Conservation (phyloP, 1,140 invertebrate genomes). For the Phocides pigmalion region DNA sequence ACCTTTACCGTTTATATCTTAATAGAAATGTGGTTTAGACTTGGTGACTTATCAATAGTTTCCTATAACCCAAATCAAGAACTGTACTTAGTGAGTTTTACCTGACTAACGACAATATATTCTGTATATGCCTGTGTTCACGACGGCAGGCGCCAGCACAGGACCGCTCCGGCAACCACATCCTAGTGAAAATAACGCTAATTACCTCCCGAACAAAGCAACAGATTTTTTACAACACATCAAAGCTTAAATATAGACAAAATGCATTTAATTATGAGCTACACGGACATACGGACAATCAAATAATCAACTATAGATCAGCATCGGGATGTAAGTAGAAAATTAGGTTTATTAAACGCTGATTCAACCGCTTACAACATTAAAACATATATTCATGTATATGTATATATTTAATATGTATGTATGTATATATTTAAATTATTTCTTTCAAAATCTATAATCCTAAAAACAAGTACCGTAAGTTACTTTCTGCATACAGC, state of each 20-base stretch:
- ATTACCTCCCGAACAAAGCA: slow-evolving; percentile 53
- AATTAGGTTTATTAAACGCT: slow-evolving; percentile 23
- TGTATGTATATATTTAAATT: slow-evolving; percentile 25
- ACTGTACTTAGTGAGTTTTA: too few relatives aligned
- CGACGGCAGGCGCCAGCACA: slow-evolving; percentile 7
- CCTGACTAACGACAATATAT: too few relatives aligned
- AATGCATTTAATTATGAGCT: slow-evolving; percentile 34
- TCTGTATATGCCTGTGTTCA: too few relatives aligned
- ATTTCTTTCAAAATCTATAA: slow-evolving; percentile 38
- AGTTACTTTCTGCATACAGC: slow-evolving; percentile 37
- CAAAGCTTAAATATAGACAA: slow-evolving; percentile 37
- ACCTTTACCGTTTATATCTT: too few relatives aligned
- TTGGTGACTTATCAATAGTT: too few relatives aligned
- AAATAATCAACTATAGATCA: slow-evolving; percentile 14
- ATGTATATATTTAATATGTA: slow-evolving; percentile 24
- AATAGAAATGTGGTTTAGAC: too few relatives aligned
- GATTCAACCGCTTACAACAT: slow-evolving; percentile 33
- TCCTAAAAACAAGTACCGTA: slow-evolving; percentile 21
- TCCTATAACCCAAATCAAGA: too few relatives aligned
- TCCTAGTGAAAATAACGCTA: slow-evolving; percentile 56
- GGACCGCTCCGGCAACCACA: slow-evolving; percentile 35
- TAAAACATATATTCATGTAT: slow-evolving; percentile 17
- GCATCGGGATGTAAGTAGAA: slow-evolving; percentile 16
- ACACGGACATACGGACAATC: slow-evolving; percentile 25
- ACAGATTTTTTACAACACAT: slow-evolving; percentile 43